These are phyloP conservation scores for Ectemnius continuus DNA, from an alignment of 2,888 invertebrate genomes.

Conservation along the genomic window DNA sequence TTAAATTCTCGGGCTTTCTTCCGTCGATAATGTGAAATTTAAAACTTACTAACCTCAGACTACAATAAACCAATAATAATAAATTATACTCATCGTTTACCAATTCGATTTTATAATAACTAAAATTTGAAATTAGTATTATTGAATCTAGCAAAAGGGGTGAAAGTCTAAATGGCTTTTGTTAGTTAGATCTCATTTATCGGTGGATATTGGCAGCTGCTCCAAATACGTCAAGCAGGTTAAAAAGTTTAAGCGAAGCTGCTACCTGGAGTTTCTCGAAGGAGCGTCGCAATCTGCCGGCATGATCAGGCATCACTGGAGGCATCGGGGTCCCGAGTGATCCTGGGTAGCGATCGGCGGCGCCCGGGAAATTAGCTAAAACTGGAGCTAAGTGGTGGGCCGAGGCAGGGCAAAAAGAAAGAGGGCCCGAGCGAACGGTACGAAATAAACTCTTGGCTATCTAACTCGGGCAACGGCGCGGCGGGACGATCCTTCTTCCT, in stretches of 20 bases:
- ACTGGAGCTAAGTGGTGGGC: conserved; percentile 56
- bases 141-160: no score
- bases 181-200: no score
- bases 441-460: conserved; percentile 54
- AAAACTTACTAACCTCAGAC: no score
- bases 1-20: no score
- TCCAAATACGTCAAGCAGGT: conserved; percentile 41
- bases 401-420: conserved; percentile 20
- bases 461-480: conserved; percentile 40
- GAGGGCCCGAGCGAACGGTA: conserved; percentile 23
- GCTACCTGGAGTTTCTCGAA: conserved; percentile 59
- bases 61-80: no score
- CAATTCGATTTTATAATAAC: no score
- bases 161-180: no score
- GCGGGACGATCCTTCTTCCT: conserved; percentile 40
- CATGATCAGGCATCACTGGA: conserved; percentile 28
- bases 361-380: conserved; percentile 60
- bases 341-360: conserved; percentile 38
- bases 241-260: conserved; percentile 46
- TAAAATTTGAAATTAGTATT: no score
- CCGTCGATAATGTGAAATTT: no score
- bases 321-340: conserved; percentile 8
- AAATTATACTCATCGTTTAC: no score
- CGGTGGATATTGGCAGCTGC: conserved; percentile 19
- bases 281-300: conserved; percentile 27